phyloP scores from a whole-genome alignment of 2,888 invertebrate genomes.

The Orthosia incerta region DNA sequence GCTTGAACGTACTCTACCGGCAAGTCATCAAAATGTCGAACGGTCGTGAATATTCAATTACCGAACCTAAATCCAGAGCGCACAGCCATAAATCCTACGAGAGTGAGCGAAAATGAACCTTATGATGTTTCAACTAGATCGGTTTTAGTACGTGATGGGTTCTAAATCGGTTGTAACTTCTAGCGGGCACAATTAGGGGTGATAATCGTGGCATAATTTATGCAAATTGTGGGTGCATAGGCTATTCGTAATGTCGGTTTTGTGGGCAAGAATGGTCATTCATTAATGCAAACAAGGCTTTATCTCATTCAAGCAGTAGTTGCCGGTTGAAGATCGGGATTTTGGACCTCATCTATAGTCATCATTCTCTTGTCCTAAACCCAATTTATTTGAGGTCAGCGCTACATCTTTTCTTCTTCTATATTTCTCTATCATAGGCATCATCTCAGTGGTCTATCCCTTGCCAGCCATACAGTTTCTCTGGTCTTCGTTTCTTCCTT shows the following conservation, averaged over 20 bases:
- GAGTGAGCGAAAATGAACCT: conserved; percentile 67
- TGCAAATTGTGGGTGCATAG: conserved; percentile 76
- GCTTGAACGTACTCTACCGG: conserved; percentile 66
- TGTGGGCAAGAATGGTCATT: conserved; percentile 10
- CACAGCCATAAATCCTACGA: conserved; percentile 61
- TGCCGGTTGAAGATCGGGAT: neutral
- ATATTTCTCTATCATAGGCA: neutral
- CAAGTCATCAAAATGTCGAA: conserved; percentile 79
- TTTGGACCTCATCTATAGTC: neutral
- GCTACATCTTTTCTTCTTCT: neutral
- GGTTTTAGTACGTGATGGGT: conserved; percentile 27
- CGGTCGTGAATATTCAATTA: conserved; percentile 85
- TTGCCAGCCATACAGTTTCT: neutral
- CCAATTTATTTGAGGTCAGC: neutral
- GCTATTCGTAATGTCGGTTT: conserved; percentile 31
- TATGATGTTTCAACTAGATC: conserved; percentile 42
- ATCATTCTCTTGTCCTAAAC: neutral
- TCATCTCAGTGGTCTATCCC: no score
- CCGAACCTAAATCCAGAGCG: conserved; percentile 74
- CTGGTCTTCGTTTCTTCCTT: neutral
- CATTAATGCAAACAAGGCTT: conserved; percentile 15
- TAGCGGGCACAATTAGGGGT: conserved; percentile 72
- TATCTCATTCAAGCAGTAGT: conserved; percentile 9
- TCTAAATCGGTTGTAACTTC: conserved; percentile 57
- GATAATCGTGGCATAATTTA: conserved; percentile 80